phyloP scores from a whole-genome alignment of 2,888 invertebrate genomes.

The Nephrotoma flavescens region DNA sequence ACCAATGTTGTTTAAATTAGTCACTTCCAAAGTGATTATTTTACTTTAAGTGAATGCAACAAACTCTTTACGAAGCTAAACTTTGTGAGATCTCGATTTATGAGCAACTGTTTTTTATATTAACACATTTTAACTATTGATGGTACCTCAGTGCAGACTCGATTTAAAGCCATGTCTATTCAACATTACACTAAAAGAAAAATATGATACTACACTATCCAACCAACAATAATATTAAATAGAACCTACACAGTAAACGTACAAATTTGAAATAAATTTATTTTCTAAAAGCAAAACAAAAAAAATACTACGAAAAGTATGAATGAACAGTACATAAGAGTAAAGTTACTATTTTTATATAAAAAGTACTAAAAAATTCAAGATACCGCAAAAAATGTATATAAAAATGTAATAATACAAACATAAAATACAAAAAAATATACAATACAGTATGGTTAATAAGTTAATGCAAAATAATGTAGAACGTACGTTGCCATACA shows the following conservation, averaged over 20 bases:
- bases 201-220: background rate
- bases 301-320: background rate
- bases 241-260: background rate
- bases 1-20: background rate
- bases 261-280: background rate
- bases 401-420: background rate
- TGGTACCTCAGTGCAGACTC: background rate
- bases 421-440: background rate
- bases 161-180: background rate
- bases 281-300: background rate
- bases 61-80: no score
- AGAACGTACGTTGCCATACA: background rate
- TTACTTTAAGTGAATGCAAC: background rate
- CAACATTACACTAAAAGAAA: background rate
- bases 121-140: background rate
- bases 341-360: background rate
- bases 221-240: background rate
- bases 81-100: no score
- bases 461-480: background rate
- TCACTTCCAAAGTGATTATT: background rate
- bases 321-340: background rate
- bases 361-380: background rate
- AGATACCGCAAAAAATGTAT: background rate
- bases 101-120: no score
- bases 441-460: background rate